Percentiles rank a stretch among this genome's conserved stretches.
Evolutionary conservation across 1,140 invertebrate species (phyloP).

Genomic region (Polyergus mexicanus): DNA sequence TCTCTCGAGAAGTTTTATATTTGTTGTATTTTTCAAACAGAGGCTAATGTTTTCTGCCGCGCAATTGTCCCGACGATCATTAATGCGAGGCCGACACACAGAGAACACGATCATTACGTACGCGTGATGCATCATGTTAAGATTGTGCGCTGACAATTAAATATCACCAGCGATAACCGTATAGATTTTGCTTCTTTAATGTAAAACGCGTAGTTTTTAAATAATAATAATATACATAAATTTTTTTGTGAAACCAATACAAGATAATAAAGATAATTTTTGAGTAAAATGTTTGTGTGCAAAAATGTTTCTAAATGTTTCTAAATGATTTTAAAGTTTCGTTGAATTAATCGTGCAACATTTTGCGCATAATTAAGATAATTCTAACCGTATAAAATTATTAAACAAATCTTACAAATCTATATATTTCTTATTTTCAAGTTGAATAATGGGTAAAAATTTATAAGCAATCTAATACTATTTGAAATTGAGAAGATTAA

Average conservation of each 20-base stretch:
- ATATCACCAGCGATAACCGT: slow-evolving; percentile 7
- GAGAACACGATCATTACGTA: background rate
- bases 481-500: too few species aligned
- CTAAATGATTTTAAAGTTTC: background rate
- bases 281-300: too few species aligned
- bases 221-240: background rate
- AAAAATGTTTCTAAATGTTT: too few species aligned
- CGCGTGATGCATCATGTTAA: background rate
- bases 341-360: background rate
- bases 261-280: too few species aligned
- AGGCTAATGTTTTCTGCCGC: background rate
- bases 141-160: slow-evolving; percentile 55
- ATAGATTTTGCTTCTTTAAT: slow-evolving; percentile 35
- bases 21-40: background rate
- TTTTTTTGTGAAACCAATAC: too few species aligned
- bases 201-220: background rate
- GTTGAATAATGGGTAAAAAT: background rate
- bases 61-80: slow-evolving; percentile 2
- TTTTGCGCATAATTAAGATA: background rate
- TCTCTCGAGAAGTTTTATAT: background rate
- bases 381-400: background rate
- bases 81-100: slow-evolving; percentile 31
- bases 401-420: background rate
- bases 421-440: background rate
- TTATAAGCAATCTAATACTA: too few species aligned